A percentile compares a stretch with the other conserved stretches of the same genome.
Conservation (phyloP, 37 sponge, comb jelly and placozoan species). For the Petrosia ficiformis region DNA sequence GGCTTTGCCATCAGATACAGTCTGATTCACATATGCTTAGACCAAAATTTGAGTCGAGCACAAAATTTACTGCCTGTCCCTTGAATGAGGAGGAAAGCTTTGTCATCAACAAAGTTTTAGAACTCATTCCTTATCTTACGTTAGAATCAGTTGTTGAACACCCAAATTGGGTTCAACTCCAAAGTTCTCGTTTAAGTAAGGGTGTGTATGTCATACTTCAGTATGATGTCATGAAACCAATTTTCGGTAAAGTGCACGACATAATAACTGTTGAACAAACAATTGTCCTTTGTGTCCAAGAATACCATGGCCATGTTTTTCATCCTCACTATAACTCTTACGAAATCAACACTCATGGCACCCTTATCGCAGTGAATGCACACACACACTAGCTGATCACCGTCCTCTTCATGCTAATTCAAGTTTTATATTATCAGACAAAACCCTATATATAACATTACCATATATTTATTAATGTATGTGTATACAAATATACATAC, state of each 20-base stretch:
- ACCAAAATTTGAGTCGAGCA: slow-evolving; percentile 15
- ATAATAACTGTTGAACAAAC: slow-evolving; percentile 19
- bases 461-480: no score
- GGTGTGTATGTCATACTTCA: slow-evolving; percentile 11
- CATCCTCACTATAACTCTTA: no score
- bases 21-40: slow-evolving; percentile 20
- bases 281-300: neutral
- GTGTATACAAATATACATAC: no score
- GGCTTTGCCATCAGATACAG: slow-evolving; percentile 25
- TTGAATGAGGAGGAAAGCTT: slow-evolving; percentile 10
- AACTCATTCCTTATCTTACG: neutral
- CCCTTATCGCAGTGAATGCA: no score
- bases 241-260: slow-evolving; percentile 22
- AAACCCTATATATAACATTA: no score
- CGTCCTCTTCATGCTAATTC: no score
- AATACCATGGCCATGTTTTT: no score
- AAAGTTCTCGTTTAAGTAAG: slow-evolving; percentile 3
- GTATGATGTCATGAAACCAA: neutral
- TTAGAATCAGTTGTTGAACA: slow-evolving; percentile 11
- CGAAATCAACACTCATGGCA: no score
- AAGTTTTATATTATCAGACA: no score
- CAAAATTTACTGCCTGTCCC: neutral
- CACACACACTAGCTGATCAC: no score
- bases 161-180: slow-evolving; percentile 20
- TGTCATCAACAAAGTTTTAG: neutral